Evolutionary conservation across 37 sponge, comb jelly and placozoan genomes (phyloP), one percentile per base, ranked within the genome.

Genomic region (Axinella damicornis): DNA sequence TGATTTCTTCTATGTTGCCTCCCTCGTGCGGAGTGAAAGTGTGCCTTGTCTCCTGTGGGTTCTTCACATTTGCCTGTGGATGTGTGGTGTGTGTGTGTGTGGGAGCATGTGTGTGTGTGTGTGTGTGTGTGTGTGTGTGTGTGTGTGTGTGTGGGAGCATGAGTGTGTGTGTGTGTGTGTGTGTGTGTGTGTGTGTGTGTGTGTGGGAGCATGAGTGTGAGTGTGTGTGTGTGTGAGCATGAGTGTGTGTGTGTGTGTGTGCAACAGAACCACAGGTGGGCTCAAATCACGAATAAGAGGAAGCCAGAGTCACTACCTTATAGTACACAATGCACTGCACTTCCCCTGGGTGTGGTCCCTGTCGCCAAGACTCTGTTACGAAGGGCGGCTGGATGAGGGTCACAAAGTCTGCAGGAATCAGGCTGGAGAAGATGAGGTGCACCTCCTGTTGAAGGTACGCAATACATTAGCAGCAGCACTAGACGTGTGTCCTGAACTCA

Each of bases 321-420:
- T 89, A 93, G 38, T 65, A 39, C 0, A 89, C 56, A 18, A 93
- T 35, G 57, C 76, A 85, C 54, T 89, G 86, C 9, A 93, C 77
- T 5, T 35, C 53, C 1, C 69, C 70, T 0, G 83, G 78, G 39
- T 79, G 19, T 30, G 68, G 57, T 13, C 84, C 81, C 22, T 54
- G 39, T 41, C 81, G 83, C 94, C 94, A 94, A 14, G 28, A 21
- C 4, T 84, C 91, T 74, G 82, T 86, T 27, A 84, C 34, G 57
- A 57, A 94, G 2, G 91, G 94, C 28, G 80, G 81, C 70, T 90
- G 77, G 11, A 22, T 62, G 27, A 84, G 53, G 13, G 63, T 79
- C 36, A 87, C 65, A 22, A 76, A 73, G 60, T 91, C 94, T 14
- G 74, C 34, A 6, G 94, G 94, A 24, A 89, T 84, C 37, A 83